Conservation (phyloP, 2,888 invertebrate genomes). For the Hydriomena furcata region DNA sequence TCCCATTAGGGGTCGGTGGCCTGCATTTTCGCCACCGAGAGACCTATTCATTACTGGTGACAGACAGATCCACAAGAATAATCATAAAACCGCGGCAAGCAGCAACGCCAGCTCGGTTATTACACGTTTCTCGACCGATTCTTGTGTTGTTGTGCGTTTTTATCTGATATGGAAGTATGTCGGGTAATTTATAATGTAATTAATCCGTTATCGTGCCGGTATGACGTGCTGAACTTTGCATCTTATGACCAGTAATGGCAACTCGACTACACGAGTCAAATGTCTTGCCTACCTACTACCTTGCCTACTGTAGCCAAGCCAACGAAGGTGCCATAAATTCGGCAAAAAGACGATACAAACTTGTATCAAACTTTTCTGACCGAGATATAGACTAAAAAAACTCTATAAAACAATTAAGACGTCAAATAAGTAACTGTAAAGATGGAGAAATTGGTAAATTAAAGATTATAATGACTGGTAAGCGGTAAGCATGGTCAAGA, state of each 20-base stretch:
- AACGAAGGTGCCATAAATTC: no score
- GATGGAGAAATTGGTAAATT: no score
- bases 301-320: no score
- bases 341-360: slow-evolving; percentile 16
- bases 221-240: slow-evolving; percentile 66
- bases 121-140: slow-evolving; percentile 46
- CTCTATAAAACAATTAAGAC: no score
- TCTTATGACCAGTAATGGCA: slow-evolving; percentile 43
- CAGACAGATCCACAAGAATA: slow-evolving; percentile 43
- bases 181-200: slow-evolving; percentile 79
- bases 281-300: slow-evolving; percentile 17
- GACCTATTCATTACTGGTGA: slow-evolving; percentile 59
- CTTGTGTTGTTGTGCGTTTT: slow-evolving; percentile 41
- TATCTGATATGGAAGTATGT: slow-evolving; percentile 76
- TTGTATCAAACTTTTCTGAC: background rate
- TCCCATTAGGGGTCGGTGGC: slow-evolving; percentile 75
- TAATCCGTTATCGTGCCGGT: slow-evolving; percentile 73
- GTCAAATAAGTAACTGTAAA: no score
- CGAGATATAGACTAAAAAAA: no score
- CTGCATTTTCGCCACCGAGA: slow-evolving; percentile 65
- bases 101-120: no score
- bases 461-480: no score
- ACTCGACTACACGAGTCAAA: slow-evolving; percentile 37
- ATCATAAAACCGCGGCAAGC: no score
- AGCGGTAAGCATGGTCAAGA: no score